Base-by-base conservation (phyloP, 2,888 invertebrate species). In the Chrysopilus asiliformis region DNA sequence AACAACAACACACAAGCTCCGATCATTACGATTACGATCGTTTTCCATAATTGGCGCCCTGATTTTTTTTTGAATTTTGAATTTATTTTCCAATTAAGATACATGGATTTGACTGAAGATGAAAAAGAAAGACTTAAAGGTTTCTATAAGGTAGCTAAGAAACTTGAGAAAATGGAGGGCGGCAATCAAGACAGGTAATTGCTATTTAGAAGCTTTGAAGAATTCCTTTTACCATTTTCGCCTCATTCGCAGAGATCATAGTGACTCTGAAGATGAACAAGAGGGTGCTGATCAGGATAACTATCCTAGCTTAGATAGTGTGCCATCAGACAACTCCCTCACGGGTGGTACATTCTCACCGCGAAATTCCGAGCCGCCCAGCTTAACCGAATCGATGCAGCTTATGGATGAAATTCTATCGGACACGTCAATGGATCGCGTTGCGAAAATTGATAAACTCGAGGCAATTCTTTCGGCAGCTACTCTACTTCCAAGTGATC, bases 51-150 rank as follows among this genome's bases (percentile, higher is more conserved):
- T n/a, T n/a, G n/a, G n/a, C n/a, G n/a, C n/a, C n/a, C n/a, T n/a
- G n/a, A n/a, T n/a, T n/a, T n/a, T n/a, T n/a, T n/a, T n/a, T n/a
- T n/a, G n/a, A n/a, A n/a, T n/a, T n/a, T n/a, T n/a, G n/a, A n/a
- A n/a, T n/a, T n/a, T n/a, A n/a, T n/a, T n/a, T n/a, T n/a, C n/a
- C n/a, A n/a, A n/a, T n/a, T n/a, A n/a, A 78, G 85, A 53, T 87
- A 90, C 64, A 74, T 91, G 60, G 87, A 89, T 52, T 71, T 91
- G 34, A 89, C 89, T 13, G 87, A 90, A 49, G 89, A 89, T 45
- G 90, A 91, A 55, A 87, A 89, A 52, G 89, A 89, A 49, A 89
- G 89, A 57, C 65, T 91, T 13, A 89, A 87, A 59, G 84, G 86
- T 24, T 84, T 83, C 34, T 81, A 87, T 53, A 91, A 91, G 66